Evolutionary conservation across 2,888 invertebrate species (phyloP).

Genomic region (Poecilobothrus nobilitatus): DNA sequence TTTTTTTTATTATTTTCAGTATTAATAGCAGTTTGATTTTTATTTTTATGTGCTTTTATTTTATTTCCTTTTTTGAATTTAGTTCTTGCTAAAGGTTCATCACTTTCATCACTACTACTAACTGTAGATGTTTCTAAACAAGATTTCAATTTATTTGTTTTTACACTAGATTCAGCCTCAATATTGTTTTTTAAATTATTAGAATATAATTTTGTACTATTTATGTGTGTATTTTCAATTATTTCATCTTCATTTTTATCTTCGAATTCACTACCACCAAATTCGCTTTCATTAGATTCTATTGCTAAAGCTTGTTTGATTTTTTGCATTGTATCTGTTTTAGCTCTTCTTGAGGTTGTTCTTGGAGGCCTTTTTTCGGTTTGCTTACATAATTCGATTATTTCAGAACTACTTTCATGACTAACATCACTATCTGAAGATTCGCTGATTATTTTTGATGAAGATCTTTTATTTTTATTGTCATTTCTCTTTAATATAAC

Average conservation of each 20-base stretch:
- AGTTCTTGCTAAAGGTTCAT: neutral
- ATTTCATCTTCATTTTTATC: neutral
- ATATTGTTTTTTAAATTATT: neutral
- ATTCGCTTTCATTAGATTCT: neutral
- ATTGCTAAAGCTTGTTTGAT: conserved; percentile 4
- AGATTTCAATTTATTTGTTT: neutral
- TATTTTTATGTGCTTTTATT: neutral
- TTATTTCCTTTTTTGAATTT: neutral
- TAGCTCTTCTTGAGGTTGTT: neutral
- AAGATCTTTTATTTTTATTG: neutral
- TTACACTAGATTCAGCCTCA: no score
- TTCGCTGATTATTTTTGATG: neutral
- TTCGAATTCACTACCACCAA: neutral
- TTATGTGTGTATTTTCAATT: no score
- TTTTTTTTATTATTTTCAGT: neutral
- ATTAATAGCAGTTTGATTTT: neutral
- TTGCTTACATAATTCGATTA: neutral
- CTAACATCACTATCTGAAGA: no score
- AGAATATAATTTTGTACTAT: neutral
- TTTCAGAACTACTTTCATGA: neutral
- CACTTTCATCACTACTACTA: neutral
- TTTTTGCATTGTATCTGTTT: neutral
- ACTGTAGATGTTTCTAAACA: neutral
- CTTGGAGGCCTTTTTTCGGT: neutral
- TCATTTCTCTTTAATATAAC: neutral